phyloP scores from a whole-genome alignment of 2,888 invertebrate species.

The Stenotaenia linearis region DNA sequence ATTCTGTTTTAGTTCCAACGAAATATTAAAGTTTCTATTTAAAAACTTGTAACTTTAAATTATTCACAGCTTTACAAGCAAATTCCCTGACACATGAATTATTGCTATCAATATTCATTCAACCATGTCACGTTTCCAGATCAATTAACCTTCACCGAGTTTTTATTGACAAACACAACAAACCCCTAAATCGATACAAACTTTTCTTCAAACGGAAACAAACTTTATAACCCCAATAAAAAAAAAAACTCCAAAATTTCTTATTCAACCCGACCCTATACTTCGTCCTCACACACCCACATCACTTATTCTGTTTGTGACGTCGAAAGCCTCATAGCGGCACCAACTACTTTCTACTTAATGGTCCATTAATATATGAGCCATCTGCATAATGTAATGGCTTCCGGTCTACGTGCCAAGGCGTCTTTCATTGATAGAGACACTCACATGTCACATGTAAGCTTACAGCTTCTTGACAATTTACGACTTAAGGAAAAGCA shows the following conservation, averaged over 20 bases:
- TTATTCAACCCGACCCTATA: background rate
- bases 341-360: background rate
- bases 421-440: background rate
- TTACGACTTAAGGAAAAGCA: conserved; percentile 7
- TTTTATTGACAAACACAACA: background rate
- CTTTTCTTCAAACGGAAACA: background rate
- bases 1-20: too few relatives aligned
- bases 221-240: background rate
- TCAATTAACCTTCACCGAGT: background rate
- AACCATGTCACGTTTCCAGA: background rate
- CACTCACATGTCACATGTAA: conserved; percentile 1
- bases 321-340: background rate
- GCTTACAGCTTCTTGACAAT: conserved; percentile 2
- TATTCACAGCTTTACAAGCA: too few relatives aligned
- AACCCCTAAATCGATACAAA: background rate
- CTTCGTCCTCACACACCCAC: background rate
- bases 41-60: too few relatives aligned
- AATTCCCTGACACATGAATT: background rate
- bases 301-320: background rate
- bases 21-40: too few relatives aligned
- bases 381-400: conserved; percentile 15
- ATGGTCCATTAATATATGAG: background rate
- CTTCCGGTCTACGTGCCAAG: conserved; percentile 15
- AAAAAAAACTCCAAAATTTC: background rate
- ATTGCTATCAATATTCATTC: background rate